A percentile compares a stretch with the other conserved stretches of the same genome.
Evolutionary conservation across 2,888 invertebrate genomes (phyloP).

Genomic region (Chydorus sphaericus): DNA sequence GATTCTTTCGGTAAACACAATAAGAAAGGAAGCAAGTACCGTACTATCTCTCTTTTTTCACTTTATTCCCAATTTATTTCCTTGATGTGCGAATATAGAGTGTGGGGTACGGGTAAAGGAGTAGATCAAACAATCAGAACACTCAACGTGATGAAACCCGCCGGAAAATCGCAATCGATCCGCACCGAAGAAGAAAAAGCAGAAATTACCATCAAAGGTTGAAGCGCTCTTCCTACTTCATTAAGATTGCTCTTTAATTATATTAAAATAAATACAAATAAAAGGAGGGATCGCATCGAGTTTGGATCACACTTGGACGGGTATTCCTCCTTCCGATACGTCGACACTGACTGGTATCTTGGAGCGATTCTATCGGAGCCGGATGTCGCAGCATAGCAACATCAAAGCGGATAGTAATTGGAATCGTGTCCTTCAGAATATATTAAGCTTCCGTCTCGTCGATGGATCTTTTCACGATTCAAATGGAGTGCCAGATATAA

Average conservation of each 20-base stretch:
- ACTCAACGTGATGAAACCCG: not conserved
- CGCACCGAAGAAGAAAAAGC: not conserved
- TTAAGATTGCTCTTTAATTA: not conserved
- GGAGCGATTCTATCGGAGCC: constrained; percentile 1
- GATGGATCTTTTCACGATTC: constrained; percentile 12
- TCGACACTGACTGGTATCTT: not conserved
- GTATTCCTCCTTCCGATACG: not conserved
- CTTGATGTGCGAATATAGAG: too few relatives aligned
- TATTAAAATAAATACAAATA: not conserved
- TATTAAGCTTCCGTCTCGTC: not conserved
- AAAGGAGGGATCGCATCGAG: not conserved
- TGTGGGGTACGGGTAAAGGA: not conserved
- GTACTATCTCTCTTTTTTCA: too few relatives aligned
- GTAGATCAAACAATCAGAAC: not conserved
- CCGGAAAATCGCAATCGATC: too few relatives aligned
- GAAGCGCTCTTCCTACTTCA: too few relatives aligned
- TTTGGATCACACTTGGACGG: not conserved
- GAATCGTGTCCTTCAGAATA: constrained; percentile 6
- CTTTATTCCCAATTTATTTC: too few relatives aligned
- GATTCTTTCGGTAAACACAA: constrained; percentile 11
- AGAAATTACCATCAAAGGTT: not conserved
- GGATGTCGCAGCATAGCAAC: not conserved
- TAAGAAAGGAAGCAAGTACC: too few relatives aligned
- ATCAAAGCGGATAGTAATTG: not conserved
- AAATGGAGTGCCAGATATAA: not conserved